Conservation (phyloP, 2,797 vertebrate genomes). For the Muscicapa comitata region DNA sequence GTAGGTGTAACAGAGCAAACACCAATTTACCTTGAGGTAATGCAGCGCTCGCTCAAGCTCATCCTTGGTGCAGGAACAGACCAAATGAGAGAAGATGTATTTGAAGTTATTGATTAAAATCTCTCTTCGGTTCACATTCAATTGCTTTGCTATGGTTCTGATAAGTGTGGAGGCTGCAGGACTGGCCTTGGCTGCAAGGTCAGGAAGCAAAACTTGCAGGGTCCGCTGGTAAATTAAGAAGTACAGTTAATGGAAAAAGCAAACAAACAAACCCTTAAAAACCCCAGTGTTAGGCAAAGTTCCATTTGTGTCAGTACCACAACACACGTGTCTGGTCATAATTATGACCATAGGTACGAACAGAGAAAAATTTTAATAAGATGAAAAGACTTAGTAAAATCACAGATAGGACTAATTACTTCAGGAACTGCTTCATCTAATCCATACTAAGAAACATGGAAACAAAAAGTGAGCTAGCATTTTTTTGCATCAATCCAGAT, state of each 20-base stretch:
- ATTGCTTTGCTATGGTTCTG: constrained; percentile 90
- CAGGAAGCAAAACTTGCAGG: constrained; percentile 92
- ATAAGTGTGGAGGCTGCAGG: constrained; percentile 90
- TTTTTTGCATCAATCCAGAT: background rate
- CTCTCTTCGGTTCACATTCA: constrained; percentile 93
- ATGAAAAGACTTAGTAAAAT: background rate
- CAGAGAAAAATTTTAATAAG: background rate
- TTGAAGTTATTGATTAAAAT: constrained; percentile 99
- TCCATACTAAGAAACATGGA: background rate
- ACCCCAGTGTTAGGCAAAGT: background rate
- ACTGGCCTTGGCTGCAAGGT: constrained; percentile 95
- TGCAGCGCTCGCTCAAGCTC: constrained; percentile 92
- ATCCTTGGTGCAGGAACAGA: constrained; percentile 96
- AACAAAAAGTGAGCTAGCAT: background rate
- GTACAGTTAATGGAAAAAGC: background rate
- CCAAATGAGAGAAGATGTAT: constrained; percentile 97
- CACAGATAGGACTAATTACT: background rate
- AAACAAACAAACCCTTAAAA: background rate
- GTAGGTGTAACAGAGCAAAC: background rate
- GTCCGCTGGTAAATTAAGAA: constrained; percentile 80
- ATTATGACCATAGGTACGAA: background rate
- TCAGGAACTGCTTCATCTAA: background rate
- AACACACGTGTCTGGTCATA: fast-evolving
- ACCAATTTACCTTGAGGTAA: constrained; percentile 88
- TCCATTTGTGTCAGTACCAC: background rate